Base-by-base conservation (phyloP, 1,140 invertebrate species). In the Argopecten irradians region DNA sequence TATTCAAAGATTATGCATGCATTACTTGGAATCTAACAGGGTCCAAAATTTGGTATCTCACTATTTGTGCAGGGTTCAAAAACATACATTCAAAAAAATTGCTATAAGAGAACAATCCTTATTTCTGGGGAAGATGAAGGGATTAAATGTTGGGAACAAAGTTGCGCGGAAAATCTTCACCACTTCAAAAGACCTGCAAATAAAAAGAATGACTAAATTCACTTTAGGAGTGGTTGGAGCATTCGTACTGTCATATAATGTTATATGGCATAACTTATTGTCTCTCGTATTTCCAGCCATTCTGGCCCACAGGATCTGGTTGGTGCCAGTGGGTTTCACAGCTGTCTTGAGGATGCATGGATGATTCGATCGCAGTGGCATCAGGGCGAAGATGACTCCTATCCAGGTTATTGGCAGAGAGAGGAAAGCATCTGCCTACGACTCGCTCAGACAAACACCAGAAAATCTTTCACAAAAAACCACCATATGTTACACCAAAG, bases 221-320 rank as follows among this genome's bases (percentile, higher is more conserved):
- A 83, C 7, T 39, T 83, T 82, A 86, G 9, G 85, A 82, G 1
- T n/a, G n/a, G n/a, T n/a, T n/a, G 33, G 1, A 22, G 19, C 1
- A 43, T 32, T 86, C 43, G 9, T 22, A 14, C 1, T 19, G n/a
- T n/a, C n/a, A 41, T 16, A 11, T 43, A 19, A 41, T 39, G 39
- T n/a, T 13, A 39, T 85, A 39, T 39, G n/a, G 19, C 14, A n/a
- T 87, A 5, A 22, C 16, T 35, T 33, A 85, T 89, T 89, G 32
- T 9, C 28, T 84, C 35, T 41, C 85, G 13, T 93, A 91, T 88
- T 96, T 96, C 34, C 93, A 98, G 97, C 99, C 98, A 0, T 99
- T 99, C 95, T 99, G 99, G 99, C 99, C 99, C 3, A 99, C 98
- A 0, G 99, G 99, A 0, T 99, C 98, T 34, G 99, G 99, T 7